Evolutionary conservation across 2,113 vertebrate genomes (phyloP).

Genomic region (Rhabdornis inornatus): DNA sequence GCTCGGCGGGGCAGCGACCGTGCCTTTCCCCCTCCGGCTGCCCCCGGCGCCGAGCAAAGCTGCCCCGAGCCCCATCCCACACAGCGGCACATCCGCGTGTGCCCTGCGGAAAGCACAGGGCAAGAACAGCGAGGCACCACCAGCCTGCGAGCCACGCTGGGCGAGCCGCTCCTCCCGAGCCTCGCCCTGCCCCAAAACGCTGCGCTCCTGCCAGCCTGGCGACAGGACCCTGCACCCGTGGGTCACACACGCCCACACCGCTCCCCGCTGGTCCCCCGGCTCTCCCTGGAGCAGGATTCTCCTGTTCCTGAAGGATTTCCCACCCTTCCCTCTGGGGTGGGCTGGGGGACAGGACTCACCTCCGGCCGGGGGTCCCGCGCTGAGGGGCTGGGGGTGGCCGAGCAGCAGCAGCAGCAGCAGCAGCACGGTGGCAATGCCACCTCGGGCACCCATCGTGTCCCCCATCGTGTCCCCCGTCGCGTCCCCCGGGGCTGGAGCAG

Average conservation of each 20-base stretch:
- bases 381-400: not conserved
- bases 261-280: not conserved
- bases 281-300: fast-evolving
- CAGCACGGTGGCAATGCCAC: not conserved
- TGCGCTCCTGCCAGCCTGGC: not conserved
- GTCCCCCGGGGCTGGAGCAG: not conserved
- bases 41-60: fast-evolving
- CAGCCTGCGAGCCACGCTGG: not conserved
- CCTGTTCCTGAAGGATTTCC: not conserved
- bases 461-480: not conserved
- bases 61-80: not conserved
- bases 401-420: not conserved
- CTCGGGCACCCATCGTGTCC: not conserved
- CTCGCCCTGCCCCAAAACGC: not conserved
- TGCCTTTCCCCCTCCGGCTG: not conserved
- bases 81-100: fast-evolving
- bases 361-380: not conserved
- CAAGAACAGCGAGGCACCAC: fast-evolving
- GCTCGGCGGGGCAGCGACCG: not conserved
- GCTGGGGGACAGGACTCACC: constrained; percentile 8
- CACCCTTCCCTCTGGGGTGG: fast-evolving
- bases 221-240: not conserved
- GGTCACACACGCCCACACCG: fast-evolving
- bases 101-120: fast-evolving
- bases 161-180: no score